Percentiles rank a stretch among this genome's conserved stretches.
Evolutionary conservation across 2,888 invertebrate species (phyloP).

Genomic region (Crematogaster levior): DNA sequence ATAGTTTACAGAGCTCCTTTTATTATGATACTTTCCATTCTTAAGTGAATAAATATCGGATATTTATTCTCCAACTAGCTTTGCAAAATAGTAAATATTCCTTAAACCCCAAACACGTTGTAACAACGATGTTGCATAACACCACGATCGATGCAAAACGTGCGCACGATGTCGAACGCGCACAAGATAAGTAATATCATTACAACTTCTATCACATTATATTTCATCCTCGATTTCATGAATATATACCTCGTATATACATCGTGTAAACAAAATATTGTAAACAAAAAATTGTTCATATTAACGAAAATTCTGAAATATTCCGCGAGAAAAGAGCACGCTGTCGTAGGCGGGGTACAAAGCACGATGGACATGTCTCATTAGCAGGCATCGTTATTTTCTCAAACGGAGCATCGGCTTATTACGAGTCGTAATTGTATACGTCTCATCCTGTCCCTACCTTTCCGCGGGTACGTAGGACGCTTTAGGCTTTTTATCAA

Average conservation of each 20-base stretch:
- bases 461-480: constrained; percentile 20
- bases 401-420: constrained; percentile 66
- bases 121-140: not conserved
- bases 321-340: not conserved
- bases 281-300: constrained; percentile 6
- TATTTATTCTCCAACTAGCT: not conserved
- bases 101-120: not conserved
- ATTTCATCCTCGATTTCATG: not conserved
- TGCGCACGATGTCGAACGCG: not conserved
- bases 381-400: constrained; percentile 52
- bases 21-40: constrained; percentile 8
- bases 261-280: no score
- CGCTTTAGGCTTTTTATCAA: constrained; percentile 67
- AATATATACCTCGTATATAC: no score
- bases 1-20: not conserved
- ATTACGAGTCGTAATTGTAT: constrained; percentile 53
- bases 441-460: constrained; percentile 53
- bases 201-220: constrained; percentile 2
- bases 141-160: constrained; percentile 9
- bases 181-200: constrained; percentile 14
- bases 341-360: constrained; percentile 2
- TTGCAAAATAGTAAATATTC: not conserved
- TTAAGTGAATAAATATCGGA: not conserved
- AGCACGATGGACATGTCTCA: constrained; percentile 7
- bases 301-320: constrained; percentile 23